Base-by-base conservation (phyloP, 2,888 invertebrate genomes). In the Drosophila villosipedis region DNA sequence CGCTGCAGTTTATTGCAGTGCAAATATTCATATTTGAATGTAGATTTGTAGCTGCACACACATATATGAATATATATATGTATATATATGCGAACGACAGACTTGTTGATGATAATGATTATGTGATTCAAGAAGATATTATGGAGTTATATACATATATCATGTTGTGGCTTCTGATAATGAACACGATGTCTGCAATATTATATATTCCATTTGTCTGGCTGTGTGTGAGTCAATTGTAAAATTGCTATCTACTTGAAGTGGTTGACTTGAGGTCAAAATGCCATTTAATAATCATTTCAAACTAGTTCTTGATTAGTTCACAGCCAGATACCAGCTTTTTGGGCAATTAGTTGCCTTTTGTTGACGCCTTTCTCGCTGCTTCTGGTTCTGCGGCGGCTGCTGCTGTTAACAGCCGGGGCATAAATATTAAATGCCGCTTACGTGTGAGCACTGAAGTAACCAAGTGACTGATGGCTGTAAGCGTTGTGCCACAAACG, bases 371-470 rank as follows among this genome's bases (percentile, higher is more conserved):
- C 59, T 49, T 54, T 59, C 57, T 57, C 50, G 22, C 19, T 35
- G 39, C 35, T 31, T 31, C 31, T 41, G 37, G 52, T 31, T 41
- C 33, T 55, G 49, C 33, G 25, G 22, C 54, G 12, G 16, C 39
- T 53, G 50, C 25, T 59, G 31, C 62, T 83, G 68, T 53, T 47
- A 80, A 70, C 80, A 75, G 71, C 74, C 82, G 62, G 49, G 65
- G 62, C 76, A 83, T 84, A 77, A 86, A 86, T 84, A 84, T 81
- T 86, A 79, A 79, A 86, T 81, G 81, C 57, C 63, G 70, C 55
- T 70, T 68, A 70, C 72, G 69, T 70, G 62, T 68, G 47, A 58
- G 63, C 43, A 63, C 53, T 73, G 35, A 65, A 61, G 65, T 63
- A 54, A 59, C 58, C 28, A 58, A 59, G 61, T 68, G 67, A 73